Percentiles rank a stretch among this genome's conserved stretches.
Conservation (phyloP, 92 coral and sea anemone genomes). For the Actinostola sp. region DNA sequence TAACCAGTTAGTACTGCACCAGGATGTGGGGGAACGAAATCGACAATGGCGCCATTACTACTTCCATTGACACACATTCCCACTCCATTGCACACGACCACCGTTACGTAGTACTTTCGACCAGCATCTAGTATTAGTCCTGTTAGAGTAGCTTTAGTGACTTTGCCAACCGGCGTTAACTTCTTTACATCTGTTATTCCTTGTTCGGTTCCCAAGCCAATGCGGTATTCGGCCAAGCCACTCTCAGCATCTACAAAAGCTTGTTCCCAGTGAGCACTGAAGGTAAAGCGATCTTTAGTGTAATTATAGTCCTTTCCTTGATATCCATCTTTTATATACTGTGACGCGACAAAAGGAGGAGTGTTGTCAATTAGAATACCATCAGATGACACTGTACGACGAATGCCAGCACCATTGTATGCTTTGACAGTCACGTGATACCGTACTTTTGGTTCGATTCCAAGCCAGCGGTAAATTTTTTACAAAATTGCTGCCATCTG, state of each 20-base stretch:
- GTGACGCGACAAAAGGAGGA: constrained; percentile 79
- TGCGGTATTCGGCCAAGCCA: constrained; percentile 75
- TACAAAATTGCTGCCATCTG: constrained; percentile 57
- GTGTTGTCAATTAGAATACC: constrained; percentile 88
- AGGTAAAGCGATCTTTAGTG: constrained; percentile 71
- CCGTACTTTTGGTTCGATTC: constrained; percentile 62
- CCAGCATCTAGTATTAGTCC: constrained; percentile 83
- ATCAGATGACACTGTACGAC: constrained; percentile 73
- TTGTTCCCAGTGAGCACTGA: constrained; percentile 94
- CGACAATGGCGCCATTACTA: constrained; percentile 92
- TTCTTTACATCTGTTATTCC: constrained; percentile 63
- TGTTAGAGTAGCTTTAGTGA: constrained; percentile 58
- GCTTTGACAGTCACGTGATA: constrained; percentile 92
- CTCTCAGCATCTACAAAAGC: constrained; percentile 95
- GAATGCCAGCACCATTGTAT: constrained; percentile 74
- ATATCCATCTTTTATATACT: constrained; percentile 82
- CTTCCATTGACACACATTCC: constrained; percentile 92
- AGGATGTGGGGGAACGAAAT: constrained; percentile 86
- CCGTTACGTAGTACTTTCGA: constrained; percentile 72
- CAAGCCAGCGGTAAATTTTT: too few relatives aligned
- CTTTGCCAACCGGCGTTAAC: constrained; percentile 60
- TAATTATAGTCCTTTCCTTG: constrained; percentile 72
- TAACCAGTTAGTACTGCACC: constrained; percentile 81
- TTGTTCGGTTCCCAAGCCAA: constrained; percentile 82
- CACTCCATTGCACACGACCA: constrained; percentile 90